Conservation (phyloP, 2,888 invertebrate genomes). For the Pyrrhia umbra region DNA sequence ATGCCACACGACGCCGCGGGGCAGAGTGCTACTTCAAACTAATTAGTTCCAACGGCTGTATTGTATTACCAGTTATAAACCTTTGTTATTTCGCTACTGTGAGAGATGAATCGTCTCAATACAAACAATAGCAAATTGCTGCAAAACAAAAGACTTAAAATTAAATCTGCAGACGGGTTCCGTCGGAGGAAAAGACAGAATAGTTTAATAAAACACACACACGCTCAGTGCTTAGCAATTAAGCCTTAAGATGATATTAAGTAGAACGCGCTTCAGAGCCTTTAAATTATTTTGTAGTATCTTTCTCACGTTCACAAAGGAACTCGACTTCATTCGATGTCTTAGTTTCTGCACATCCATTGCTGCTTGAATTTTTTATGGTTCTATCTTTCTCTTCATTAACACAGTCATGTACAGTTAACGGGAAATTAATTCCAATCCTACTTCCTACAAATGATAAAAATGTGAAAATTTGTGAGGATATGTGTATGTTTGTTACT, state of each 20-base stretch:
- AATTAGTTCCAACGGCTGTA: conserved; percentile 57
- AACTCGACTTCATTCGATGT: conserved; percentile 20
- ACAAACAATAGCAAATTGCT: conserved; percentile 63
- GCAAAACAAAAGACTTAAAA: conserved; percentile 63
- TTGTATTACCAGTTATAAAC: conserved; percentile 61
- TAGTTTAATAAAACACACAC: conserved; percentile 64
- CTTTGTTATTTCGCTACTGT: conserved; percentile 50
- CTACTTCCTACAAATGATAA: too few species aligned
- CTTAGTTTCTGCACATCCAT: conserved; percentile 26
- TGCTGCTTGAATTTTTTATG: conserved; percentile 24
- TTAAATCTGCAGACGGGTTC: conserved; percentile 59
- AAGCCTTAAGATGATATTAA: conserved; percentile 57
- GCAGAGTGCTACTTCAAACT: conserved; percentile 43
- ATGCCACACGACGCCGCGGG: conserved; percentile 28
- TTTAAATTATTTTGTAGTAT: conserved; percentile 56
- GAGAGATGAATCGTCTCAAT: conserved; percentile 51
- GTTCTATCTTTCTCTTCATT: conserved; percentile 2
- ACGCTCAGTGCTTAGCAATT: conserved; percentile 49
- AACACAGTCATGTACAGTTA: conserved; percentile 29
- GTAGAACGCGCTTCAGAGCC: conserved; percentile 46
- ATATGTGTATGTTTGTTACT: too few species aligned
- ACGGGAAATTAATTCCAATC: conserved; percentile 23
- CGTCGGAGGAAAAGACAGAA: conserved; percentile 52
- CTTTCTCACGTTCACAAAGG: conserved; percentile 29
- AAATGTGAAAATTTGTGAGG: too few species aligned